Evolutionary conservation across 2,888 invertebrate genomes (phyloP), one percentile per base, ranked within the genome.

Genomic region (Sclerodermus sp.): DNA sequence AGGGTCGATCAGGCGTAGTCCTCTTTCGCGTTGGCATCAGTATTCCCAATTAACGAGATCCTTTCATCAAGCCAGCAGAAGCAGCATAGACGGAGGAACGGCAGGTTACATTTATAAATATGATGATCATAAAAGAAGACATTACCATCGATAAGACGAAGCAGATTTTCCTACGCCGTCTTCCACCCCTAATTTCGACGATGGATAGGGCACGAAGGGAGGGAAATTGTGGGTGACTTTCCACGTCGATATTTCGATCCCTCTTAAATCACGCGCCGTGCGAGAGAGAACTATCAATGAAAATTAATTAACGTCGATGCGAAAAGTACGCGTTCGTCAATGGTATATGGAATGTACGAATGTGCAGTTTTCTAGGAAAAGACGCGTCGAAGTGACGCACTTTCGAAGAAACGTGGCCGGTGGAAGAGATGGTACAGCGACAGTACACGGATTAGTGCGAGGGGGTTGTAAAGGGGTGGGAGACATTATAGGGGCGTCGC

Each of bases 21-120:
- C 55, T 56, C 47, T 45, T 64, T 60, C 60, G 58, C 59, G 60
- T 53, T 58, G 62, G 62, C 71, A 71, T 73, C 70, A 69, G 71
- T 70, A 70, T 72, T 73, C 70, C 68, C 71, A 74, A 73, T 74
- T 74, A 74, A 73, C 67, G 58, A 58, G 68, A 63, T 70, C 68
- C 71, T 74, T 73, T 73, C 72, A 68, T 71, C 68, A 66, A 61
- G 56, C 50, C 51, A 45, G 51, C 17, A 55, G 55, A 62, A 58
- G 55, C 47, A 44, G 42, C 50, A 52, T n/a, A 12, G 50, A 42
- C 31, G 42, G 51, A 48, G 40, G 34, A 13, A 29, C 36, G 42
- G 45, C 14, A 47, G 60, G 60, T 58, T 58, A 60, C 60, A 60
- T 69, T 68, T 64, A 67, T 70, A 63, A 63, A 67, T 63, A 62